Base-by-base conservation (phyloP, 1,140 invertebrate genomes). In the Hydropsyche tenuis region DNA sequence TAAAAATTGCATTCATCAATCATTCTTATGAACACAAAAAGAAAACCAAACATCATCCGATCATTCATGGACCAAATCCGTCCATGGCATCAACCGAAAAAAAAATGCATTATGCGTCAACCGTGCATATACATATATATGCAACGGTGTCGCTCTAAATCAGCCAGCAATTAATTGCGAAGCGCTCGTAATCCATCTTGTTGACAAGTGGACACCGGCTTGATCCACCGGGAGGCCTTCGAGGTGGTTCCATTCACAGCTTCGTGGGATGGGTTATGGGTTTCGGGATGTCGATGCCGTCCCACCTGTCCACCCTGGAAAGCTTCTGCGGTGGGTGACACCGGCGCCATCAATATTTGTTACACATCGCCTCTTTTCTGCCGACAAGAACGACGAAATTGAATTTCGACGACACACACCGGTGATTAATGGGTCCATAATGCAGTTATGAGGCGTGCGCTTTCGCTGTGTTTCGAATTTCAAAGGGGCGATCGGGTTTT, bases 201-300 rank as follows among this genome's bases (percentile, higher is more conserved):
- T 77, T 77, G 76, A 77, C 76, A 77, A 77, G 76, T 74, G 76
- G 76, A 77, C 76, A 74, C 56, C 72, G 70, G 53, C 73, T 74
- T 73, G 70, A 73, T 75, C 70, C 73, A 23, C 46, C 12, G 68
- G 46, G 46, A 70, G 45, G 62, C 45, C 42, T 65, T 64, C 48
- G 69, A 22, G 16, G 63, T 12, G 63, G 63, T 37, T n/a, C n/a
- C n/a, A n/a, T n/a, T n/a, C 23, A 23, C 45, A 2, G 4, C 16
- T 3, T 3, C 45, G 45, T 48, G 45, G 30, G 30, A 4, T 37
- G 16, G 12, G 45, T 16, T 48, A 48, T 12, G n/a, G 56, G 20
- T 60, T 1, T 1, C 16, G 9, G 51, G 51, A 22, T 16, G 16
- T n/a, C 16, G 51, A 20, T n/a, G 51, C 18, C 11, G 45, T 37